Conservation (phyloP, 2,888 invertebrate species). For the Pyrgus malvae region DNA sequence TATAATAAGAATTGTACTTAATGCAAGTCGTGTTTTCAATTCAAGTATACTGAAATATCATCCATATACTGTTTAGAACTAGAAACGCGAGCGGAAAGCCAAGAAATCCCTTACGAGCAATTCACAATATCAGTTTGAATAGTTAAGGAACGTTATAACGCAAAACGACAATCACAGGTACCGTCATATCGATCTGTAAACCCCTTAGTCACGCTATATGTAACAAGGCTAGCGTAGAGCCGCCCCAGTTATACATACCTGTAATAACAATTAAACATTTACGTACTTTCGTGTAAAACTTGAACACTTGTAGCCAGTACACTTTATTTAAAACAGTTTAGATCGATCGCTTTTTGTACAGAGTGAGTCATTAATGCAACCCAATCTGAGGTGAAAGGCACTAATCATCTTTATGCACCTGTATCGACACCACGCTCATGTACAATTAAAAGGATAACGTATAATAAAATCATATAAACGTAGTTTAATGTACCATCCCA, state of each 20-base stretch:
- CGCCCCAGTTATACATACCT: conserved; percentile 25
- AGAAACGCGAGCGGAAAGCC: conserved; percentile 21
- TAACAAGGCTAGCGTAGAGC: conserved; percentile 27
- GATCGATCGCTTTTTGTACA: conserved; percentile 27
- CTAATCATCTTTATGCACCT: conserved; percentile 41
- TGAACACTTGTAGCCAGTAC: conserved; percentile 24
- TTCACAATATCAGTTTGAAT: conserved; percentile 24
- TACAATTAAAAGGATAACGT: not conserved
- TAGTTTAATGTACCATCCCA: conserved; percentile 21
- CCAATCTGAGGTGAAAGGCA: conserved; percentile 22
- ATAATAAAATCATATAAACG: conserved; percentile 12
- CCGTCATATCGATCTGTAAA: conserved; percentile 29
- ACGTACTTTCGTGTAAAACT: conserved; percentile 20
- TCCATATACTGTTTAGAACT: conserved; percentile 24
- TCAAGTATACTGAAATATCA: conserved; percentile 11
- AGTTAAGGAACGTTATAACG: conserved; percentile 28
- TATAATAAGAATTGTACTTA: not conserved
- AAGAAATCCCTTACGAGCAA: conserved; percentile 23
- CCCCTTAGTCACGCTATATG: conserved; percentile 26
- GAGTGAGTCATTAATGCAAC: conserved; percentile 23
- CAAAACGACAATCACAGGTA: conserved; percentile 29
- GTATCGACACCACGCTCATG: conserved; percentile 36
- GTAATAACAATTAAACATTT: conserved; percentile 26
- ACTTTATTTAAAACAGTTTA: conserved; percentile 20
- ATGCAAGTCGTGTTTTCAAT: not conserved